Base-by-base conservation (phyloP, 1,140 invertebrate genomes). In the Drosophila insularis region DNA sequence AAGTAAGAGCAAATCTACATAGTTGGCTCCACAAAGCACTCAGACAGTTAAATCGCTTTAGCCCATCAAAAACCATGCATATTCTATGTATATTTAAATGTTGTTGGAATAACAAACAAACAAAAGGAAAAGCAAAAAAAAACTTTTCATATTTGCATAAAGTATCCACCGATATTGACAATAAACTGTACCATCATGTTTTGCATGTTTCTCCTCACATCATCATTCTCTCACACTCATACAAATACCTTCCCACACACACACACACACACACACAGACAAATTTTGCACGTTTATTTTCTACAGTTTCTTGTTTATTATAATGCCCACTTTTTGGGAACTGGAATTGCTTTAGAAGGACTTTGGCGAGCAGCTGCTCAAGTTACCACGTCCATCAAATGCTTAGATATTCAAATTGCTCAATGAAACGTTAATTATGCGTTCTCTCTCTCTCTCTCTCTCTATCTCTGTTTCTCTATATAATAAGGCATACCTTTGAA, bases 391-490 rank as follows among this genome's bases (percentile, higher is more conserved):
- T 54, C 68, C 80, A 73, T 84, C 73, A 78, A 71, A 53, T 35
- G 78, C 69, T 67, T 46, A 68, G 63, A 66, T 74, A 71, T 86
- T 85, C 66, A 78, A 73, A 73, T 70, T 74, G 66, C 59, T 73
- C 56, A 81, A 71, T 87, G 68, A 70, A 64, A 81, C 79, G 71
- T 79, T 86, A 87, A 87, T 76, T 87, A 68, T 72, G 50, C 54
- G 69, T 13, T 21, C 17, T 37, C 13, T 39, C 5, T 8, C 19
- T 3, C 31, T 35, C 8, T 23, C 10, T 4, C 10, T 4, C 23
- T 13, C 50, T n/a, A 8, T 17, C 32, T 7, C 27, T 10, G 13
- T 13, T 13, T n/a, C 53, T n/a, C 2, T 27, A 27, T 27, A 13
- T 13, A 4, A 2, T 13, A 4, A 11, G 10, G 35, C 11, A 11